A percentile compares a stretch with the other conserved stretches of the same genome.
Evolutionary conservation across 1,140 invertebrate genomes (phyloP).

Genomic region (Sycobia sp.): DNA sequence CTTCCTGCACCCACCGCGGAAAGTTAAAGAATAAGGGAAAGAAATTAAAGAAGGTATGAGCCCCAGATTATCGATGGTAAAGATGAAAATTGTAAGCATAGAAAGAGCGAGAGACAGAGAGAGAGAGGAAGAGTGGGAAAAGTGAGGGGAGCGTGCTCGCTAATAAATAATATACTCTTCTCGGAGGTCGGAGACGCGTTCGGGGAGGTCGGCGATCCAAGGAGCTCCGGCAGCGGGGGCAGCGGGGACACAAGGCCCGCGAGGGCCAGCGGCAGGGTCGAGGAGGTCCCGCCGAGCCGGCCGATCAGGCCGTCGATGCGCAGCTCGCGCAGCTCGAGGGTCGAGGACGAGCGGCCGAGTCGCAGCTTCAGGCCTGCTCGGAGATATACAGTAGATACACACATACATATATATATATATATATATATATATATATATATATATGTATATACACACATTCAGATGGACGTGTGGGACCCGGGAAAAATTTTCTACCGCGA

Average conservation of each 20-base stretch:
- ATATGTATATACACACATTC: too few relatives aligned
- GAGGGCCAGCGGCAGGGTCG: conserved; percentile 54
- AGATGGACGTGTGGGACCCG: neutral
- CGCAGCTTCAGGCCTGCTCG: conserved; percentile 6
- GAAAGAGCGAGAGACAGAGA: neutral
- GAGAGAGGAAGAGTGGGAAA: neutral
- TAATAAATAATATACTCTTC: conserved; percentile 48
- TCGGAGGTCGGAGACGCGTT: conserved; percentile 53
- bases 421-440: too few relatives aligned
- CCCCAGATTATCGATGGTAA: too few relatives aligned
- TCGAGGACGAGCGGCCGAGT: conserved; percentile 47
- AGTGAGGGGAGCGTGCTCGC: conserved; percentile 29
- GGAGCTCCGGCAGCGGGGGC: conserved; percentile 45
- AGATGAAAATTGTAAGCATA: too few relatives aligned
- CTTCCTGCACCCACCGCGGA: too few relatives aligned
- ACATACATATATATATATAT: too few relatives aligned
- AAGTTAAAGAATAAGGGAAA: too few relatives aligned
- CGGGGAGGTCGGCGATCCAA: conserved; percentile 48
- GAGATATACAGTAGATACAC: too few relatives aligned
- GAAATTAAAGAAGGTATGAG: too few relatives aligned
- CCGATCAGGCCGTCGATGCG: conserved; percentile 46
- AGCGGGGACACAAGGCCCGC: conserved; percentile 51
- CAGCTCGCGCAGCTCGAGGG: conserved; percentile 47
- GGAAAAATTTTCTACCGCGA: neutral
- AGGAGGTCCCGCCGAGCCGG: conserved; percentile 47